phyloP scores from a whole-genome alignment of 2,888 invertebrate genomes.

The Nasonovia ribisnigri region DNA sequence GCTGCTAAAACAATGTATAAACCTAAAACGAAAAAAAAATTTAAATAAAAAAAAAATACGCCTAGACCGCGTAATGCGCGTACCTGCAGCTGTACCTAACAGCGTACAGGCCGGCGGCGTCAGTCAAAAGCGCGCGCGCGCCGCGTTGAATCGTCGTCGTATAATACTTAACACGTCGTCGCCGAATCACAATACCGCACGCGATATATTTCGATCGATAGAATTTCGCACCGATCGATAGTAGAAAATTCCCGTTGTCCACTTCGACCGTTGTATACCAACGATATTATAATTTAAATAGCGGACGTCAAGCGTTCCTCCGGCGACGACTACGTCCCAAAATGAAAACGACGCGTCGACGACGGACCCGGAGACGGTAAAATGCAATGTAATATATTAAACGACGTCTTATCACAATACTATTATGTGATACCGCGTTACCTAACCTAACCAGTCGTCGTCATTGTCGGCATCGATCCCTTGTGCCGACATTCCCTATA shows the following conservation, averaged over 20 bases:
- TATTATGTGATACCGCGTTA: not conserved
- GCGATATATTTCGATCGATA: not conserved
- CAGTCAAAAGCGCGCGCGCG: slow-evolving; percentile 53
- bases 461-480: not conserved
- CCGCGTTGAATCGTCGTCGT: not conserved
- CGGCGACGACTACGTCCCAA: not conserved
- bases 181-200: not conserved
- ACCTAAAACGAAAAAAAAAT: not conserved
- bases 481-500: not conserved
- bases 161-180: not conserved
- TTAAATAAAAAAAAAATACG: not conserved
- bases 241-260: not conserved
- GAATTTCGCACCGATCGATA: not conserved
- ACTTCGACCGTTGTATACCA: not conserved
- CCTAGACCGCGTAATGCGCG: not conserved
- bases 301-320: not conserved
- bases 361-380: not conserved
- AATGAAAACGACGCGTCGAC: not conserved
- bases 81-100: not conserved
- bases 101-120: not conserved
- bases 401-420: not conserved
- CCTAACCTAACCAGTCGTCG: not conserved
- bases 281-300: not conserved
- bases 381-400: not conserved
- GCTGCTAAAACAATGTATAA: not conserved